Evolutionary conservation across 2,888 invertebrate genomes (phyloP).

Genomic region (Gortyna flavago): DNA sequence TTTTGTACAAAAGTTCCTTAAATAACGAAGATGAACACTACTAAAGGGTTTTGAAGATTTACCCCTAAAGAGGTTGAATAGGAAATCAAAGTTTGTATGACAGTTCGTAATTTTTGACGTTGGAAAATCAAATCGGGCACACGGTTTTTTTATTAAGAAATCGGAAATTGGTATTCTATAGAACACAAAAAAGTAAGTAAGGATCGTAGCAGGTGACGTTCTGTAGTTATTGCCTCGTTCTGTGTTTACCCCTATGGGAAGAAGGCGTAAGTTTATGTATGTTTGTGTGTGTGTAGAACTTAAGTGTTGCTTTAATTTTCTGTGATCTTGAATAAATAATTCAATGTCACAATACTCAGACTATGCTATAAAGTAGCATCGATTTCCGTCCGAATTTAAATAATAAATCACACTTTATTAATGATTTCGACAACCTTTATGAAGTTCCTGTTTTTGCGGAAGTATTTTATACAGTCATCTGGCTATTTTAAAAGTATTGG

Average conservation of each 20-base stretch:
- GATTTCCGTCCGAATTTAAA: constrained; percentile 22
- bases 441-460: constrained; percentile 33
- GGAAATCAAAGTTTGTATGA: background rate
- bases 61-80: background rate
- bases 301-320: background rate
- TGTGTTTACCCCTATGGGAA: too few relatives aligned
- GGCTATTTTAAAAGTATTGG: background rate
- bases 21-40: background rate
- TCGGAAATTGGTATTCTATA: background rate
- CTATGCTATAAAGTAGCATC: constrained; percentile 18
- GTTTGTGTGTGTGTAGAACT: background rate
- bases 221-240: too few relatives aligned
- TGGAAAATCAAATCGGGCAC: background rate
- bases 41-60: too few relatives aligned
- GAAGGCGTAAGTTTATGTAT: too few relatives aligned
- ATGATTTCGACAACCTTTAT: background rate
- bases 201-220: too few relatives aligned
- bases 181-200: background rate
- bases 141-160: background rate
- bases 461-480: background rate
- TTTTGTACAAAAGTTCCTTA: background rate
- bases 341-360: constrained; percentile 27
- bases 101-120: background rate
- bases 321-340: constrained; percentile 42
- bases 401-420: constrained; percentile 1